Evolutionary conservation across 2,797 vertebrate species (phyloP), one percentile per base, ranked within the genome.

Genomic region (Sebastes elongatus): DNA sequence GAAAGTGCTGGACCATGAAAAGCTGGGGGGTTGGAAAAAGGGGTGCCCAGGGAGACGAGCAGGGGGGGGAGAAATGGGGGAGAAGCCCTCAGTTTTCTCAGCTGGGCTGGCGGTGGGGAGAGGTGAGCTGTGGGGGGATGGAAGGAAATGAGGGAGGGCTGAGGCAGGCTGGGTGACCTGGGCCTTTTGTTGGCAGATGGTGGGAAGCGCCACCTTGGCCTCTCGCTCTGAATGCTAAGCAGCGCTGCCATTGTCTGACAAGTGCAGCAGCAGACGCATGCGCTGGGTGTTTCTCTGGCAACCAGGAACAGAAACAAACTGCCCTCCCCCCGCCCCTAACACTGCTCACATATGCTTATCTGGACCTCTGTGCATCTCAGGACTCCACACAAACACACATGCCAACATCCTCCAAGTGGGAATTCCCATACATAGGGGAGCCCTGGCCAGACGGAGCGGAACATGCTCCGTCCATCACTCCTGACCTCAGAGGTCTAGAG

Each of bases 151-250:
- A 69, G 81, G 84, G 89, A 70, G 89, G 76, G 82, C 80, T 78
- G 66, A 81, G 78, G 74, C 86, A 88, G 87, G 89, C 87, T 89
- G 91, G 88, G 86, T 95, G 94, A 96, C 95, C 95, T 94, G 92
- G 92, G 94, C 86, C 86, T 96, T 52, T 96, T 96, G 96, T 96
- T 96, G 93, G 92, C 92, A 93, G 95, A 93, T 93, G 93, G 94
- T 95, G 96, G 94, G 94, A 96, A 96, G 94, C 92, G 81, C 92
- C 92, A 94, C 94, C 93, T 95, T 93, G 91, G 94, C 92, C 94
- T 92, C 92, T 92, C 85, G 77, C 90, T 93, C 88, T 93, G 95
- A 96, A 96, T 96, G 95, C 93, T 96, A 95, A 96, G 95, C 93
- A 96, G 95, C 76, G 27, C 83, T 75, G 92, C 94, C 90, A 96